Conservation (phyloP, 23 tunicate genomes). For the Halocynthia aurantium region DNA sequence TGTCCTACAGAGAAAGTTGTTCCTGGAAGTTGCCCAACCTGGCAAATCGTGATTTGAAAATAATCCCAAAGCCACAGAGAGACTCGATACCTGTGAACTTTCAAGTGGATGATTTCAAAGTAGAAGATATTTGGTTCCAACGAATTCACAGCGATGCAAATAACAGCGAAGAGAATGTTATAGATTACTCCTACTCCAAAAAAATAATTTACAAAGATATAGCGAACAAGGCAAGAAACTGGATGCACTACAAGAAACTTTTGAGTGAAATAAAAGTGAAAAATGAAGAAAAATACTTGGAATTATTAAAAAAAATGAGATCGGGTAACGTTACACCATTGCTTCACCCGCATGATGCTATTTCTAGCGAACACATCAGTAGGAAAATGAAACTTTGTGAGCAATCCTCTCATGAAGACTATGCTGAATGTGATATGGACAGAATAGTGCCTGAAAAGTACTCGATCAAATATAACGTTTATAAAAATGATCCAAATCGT, state of each 20-base stretch:
- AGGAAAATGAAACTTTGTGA: slow-evolving; percentile 7
- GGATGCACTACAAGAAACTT: slow-evolving; percentile 46
- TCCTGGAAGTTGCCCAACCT: neutral
- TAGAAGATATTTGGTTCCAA: slow-evolving; percentile 35
- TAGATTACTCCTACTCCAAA: slow-evolving; percentile 39
- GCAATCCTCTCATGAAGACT: neutral
- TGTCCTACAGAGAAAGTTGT: no score
- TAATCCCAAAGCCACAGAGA: slow-evolving; percentile 6
- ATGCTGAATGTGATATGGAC: neutral
- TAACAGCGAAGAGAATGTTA: neutral
- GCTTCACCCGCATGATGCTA: slow-evolving; percentile 31
- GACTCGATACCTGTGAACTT: slow-evolving; percentile 20
- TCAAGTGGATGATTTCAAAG: neutral
- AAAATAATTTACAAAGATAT: slow-evolving; percentile 12
- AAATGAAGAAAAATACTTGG: neutral
- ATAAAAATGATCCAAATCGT: slow-evolving; percentile 25
- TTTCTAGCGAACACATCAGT: neutral
- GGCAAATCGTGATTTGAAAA: neutral
- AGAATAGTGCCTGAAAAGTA: neutral
- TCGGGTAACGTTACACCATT: slow-evolving; percentile 46
- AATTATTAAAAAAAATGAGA: slow-evolving; percentile 22
- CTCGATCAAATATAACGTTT: slow-evolving; percentile 47
- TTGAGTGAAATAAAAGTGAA: slow-evolving; percentile 5
- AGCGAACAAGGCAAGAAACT: slow-evolving; percentile 26
- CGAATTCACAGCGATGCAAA: slow-evolving; percentile 22